Evolutionary conservation across 2,888 invertebrate species (phyloP), one percentile per base, ranked within the genome.

Genomic region (Beris chalybata): DNA sequence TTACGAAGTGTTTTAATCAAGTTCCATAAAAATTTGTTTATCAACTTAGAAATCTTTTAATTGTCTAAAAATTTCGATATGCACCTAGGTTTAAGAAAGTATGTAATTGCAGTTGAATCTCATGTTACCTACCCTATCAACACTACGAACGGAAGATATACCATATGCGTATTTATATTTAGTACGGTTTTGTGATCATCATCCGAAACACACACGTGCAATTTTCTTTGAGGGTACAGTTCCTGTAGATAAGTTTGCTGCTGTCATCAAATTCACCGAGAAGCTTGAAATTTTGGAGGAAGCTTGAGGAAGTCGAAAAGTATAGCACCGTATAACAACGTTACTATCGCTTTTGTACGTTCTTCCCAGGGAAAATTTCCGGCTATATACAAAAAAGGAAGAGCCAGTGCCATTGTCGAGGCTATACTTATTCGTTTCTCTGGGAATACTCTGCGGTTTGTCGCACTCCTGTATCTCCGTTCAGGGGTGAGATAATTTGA

Each of bases 401-500:
- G 52, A 15, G 22, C 61, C 38, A 50, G 52, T 61, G 22, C 15
- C 52, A 31, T 61, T 29, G 11, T 45, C 38, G 38, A n/a, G n/a
- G 15, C 12, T 32, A 61, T 12, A 38, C 50, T 22, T 50, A 29
- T 47, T 29, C 22, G 45, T n/a, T n/a, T 47, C 9, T 6, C 3
- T 48, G 13, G 50, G n/a, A n/a, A 38, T 5, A n/a, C 50, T 52
- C 38, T 50, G 29, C 22, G 50, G 59, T 50, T 13, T 11, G 38
- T 38, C 32, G 61, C 61, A 61, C 52, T 52, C 54, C 44, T 64
- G 30, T 38, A 38, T 43, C 15, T 13, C 54, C 54, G 54, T 13
- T 44, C 30, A 50, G 32, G 6, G 43, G 38, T 31, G 31, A 64
- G 67, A 61, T 70, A 70, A 70, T 70, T 70, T 70, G 65, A 70